Evolutionary conservation across 2,113 vertebrate species (phyloP), one percentile per base, ranked within the genome.

Genomic region (Murina feae): DNA sequence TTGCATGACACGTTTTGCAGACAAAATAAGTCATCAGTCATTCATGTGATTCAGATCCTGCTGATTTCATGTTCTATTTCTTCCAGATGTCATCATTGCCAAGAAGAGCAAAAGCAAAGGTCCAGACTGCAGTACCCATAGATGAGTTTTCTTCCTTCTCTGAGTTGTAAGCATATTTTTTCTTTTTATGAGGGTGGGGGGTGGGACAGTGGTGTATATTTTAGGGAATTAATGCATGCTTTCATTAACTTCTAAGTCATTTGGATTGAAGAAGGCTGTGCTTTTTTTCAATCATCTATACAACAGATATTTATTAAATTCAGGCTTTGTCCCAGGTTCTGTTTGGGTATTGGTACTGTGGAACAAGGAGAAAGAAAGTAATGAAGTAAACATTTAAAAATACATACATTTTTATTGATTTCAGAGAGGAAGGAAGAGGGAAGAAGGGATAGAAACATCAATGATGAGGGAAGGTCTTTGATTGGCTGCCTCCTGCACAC

Each of bases 31-130:
- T 55, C 71, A 65, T 91, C n/a, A 83, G 42, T 74, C n/a, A 79
- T 90, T 71, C 28, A 76, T 0, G 23, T 87, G 89, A 42, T 86
- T 90, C 35, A 71, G 8, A 55, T 85, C 49, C 47, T 55, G 28
- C 51, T 89, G 39, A 96, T 81, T 75, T 35, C 0, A 0, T 84
- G 9, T 42, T 96, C 37, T 89, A 0, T 97, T 97, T 96, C 82
- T 97, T 94, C 90, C 88, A 98, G 98, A 98, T 98, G 98, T 96
- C 98, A 10, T 95, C 96, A 86, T 92, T 97, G 28, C 97, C 97
- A 95, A 98, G 98, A 89, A 98, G 95, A 74, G 96, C 82, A 85
- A 98, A 98, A 97, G 80, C 81, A 93, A 92, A 96, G 93, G 90
- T 89, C 85, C 98, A 98, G 97, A 39, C 95, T 28, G 4, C 32